Evolutionary conservation across 1,140 invertebrate genomes (phyloP).

Genomic region (Ceratina calcarata): DNA sequence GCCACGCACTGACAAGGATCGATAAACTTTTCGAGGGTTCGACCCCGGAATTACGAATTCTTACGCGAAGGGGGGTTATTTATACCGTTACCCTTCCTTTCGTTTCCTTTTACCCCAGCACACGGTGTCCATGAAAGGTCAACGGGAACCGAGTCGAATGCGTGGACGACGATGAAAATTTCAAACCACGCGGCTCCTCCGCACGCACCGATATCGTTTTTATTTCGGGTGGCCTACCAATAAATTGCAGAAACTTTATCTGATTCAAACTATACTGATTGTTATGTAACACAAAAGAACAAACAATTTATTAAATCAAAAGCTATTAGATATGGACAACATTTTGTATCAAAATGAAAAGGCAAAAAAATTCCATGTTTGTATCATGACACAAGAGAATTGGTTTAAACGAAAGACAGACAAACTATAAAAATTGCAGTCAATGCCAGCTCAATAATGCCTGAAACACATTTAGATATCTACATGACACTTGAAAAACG

Average conservation of each 20-base stretch:
- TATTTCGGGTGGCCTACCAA: constrained; percentile 31
- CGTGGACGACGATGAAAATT: constrained; percentile 46
- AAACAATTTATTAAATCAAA: too few species aligned
- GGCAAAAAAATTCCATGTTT: too few species aligned
- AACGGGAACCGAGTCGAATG: constrained; percentile 58
- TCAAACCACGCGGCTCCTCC: constrained; percentile 15
- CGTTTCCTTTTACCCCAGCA: constrained; percentile 33
- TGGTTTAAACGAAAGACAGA: too few species aligned
- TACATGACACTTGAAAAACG: too few species aligned
- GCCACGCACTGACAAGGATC: constrained; percentile 30
- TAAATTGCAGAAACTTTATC: constrained; percentile 27
- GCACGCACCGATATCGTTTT: constrained; percentile 41
- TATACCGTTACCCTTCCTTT: constrained; percentile 53
- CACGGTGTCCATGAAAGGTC: constrained; percentile 58
- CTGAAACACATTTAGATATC: too few species aligned
- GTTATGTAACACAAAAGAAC: too few species aligned
- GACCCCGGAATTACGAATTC: constrained; percentile 66
- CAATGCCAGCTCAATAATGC: too few species aligned
- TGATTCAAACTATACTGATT: too few species aligned
- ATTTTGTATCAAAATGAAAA: too few species aligned
- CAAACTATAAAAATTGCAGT: too few species aligned
- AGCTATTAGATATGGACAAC: too few species aligned
- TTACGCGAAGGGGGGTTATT: constrained; percentile 59
- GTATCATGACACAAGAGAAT: too few species aligned
- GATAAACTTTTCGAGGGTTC: constrained; percentile 61